Evolutionary conservation across 2,888 invertebrate species (phyloP), one percentile per base, ranked within the genome.

Genomic region (Melinaea marsaeus): DNA sequence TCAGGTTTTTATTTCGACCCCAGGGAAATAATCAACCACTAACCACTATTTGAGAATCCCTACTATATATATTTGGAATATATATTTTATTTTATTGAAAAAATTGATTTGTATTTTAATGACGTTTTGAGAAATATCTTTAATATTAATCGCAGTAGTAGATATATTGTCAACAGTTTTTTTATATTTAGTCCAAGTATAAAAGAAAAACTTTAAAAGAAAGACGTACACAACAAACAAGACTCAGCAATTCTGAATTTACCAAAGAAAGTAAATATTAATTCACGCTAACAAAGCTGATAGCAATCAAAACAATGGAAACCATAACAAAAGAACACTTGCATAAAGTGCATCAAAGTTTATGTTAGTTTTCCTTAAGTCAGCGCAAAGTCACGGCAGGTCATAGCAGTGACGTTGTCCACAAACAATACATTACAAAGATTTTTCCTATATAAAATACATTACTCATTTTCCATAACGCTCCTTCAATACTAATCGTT

Each of bases 361-460:
- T 81, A 84, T 88, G 88, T 89, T 89, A 87, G 88, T 88, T 88
- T 88, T 86, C 77, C 78, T 81, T 73, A 75, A 81, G 85, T 51
- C 51, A 51, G 51, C 48, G 42, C 51, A 88, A 83, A 82, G 83
- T 83, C 87, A 86, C 87, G 88, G 84, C 84, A 87, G 74, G 77
- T 72, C 77, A 76, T 74, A 76, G 77, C 77, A 81, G 85, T 85
- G 86, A 79, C 79, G 66, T 22, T 22, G 22, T 22, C 22, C 73
- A 55, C 46, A 47, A 47, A 47, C 33, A 55, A 54, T 35, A 4
- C 6, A 51, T 6, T 34, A 42, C 22, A 42, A 58, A 32, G 13
- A n/a, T n/a, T 11, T 2, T 11, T 9, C 3, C 6, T 33, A 45
- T 9, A 1, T 33, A 5, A 42, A 6, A 42, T 72, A 55, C 71